phyloP scores from a whole-genome alignment of 2,888 invertebrate genomes.

The Caenorhabditis angaria region DNA sequence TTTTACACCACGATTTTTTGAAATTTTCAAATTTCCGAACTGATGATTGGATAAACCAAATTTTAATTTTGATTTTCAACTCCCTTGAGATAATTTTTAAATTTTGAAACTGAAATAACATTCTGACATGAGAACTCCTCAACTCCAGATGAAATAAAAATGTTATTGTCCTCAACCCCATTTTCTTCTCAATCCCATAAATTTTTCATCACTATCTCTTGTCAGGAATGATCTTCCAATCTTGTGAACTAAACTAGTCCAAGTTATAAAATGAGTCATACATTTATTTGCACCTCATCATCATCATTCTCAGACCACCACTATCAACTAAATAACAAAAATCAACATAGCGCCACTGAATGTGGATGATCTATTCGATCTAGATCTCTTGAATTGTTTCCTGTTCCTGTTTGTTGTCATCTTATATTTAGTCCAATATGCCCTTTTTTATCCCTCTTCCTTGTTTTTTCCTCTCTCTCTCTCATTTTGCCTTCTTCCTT shows the following conservation, averaged over 20 bases:
- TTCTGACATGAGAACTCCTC: no score
- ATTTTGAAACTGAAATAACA: no score
- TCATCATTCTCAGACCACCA: background rate
- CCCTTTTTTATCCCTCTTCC: conserved; percentile 18
- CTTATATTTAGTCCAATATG: conserved; percentile 8
- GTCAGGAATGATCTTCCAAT: background rate
- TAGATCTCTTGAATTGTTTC: background rate
- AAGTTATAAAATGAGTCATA: background rate
- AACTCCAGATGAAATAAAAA: no score
- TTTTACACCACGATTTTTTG: no score
- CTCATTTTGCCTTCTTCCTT: conserved; percentile 23
- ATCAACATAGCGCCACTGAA: background rate
- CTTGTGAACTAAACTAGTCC: background rate
- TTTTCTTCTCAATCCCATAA: no score
- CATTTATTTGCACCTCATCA: background rate
- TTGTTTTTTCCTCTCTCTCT: conserved; percentile 9
- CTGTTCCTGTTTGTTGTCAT: conserved; percentile 2
- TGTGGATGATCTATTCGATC: conserved; percentile 1
- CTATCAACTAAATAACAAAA: background rate
- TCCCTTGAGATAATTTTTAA: no score
- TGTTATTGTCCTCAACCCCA: no score
- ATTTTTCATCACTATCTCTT: background rate
- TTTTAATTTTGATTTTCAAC: no score
- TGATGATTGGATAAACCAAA: no score
- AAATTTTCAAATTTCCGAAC: no score